Percentiles rank a stretch among this genome's conserved stretches.
phyloP scores from a whole-genome alignment of 2,888 invertebrate species.

The Autographa pulchrina region DNA sequence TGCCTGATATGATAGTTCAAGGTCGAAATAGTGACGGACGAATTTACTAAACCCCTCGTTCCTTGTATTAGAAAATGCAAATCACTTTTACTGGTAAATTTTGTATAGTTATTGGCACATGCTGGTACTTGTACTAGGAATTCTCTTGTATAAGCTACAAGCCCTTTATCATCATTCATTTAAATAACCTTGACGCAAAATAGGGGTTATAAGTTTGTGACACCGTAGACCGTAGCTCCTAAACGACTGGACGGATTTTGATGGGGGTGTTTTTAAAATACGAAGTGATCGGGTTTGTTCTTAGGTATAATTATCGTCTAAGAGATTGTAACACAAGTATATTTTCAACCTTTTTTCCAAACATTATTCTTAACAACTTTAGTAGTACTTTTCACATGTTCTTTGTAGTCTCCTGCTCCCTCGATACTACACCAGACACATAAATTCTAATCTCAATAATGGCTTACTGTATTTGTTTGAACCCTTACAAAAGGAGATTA shows the following conservation, averaged over 20 bases:
- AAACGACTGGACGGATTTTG: too few relatives aligned
- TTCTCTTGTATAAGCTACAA: slow-evolving; percentile 19
- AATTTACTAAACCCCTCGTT: slow-evolving; percentile 39
- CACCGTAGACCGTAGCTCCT: too few relatives aligned
- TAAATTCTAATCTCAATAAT: slow-evolving; percentile 48
- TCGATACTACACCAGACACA: slow-evolving; percentile 29
- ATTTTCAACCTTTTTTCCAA: slow-evolving; percentile 2
- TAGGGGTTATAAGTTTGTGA: too few relatives aligned
- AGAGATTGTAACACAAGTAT: too few relatives aligned
- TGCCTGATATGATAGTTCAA: slow-evolving; percentile 73
- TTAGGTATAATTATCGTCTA: too few relatives aligned
- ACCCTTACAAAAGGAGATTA: slow-evolving; percentile 39
- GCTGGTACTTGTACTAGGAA: slow-evolving; percentile 42
- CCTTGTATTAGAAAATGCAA: slow-evolving; percentile 31
- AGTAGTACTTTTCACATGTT: background rate
- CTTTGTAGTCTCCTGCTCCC: background rate
- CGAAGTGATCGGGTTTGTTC: too few relatives aligned
- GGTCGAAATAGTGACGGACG: slow-evolving; percentile 62
- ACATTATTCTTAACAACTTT: background rate
- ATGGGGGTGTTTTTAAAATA: too few relatives aligned
- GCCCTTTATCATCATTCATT: too few relatives aligned
- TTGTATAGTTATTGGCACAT: slow-evolving; percentile 32
- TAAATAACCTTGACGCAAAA: too few relatives aligned
- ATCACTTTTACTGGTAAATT: slow-evolving; percentile 46
- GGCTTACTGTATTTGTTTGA: slow-evolving; percentile 27